A percentile compares a stretch with the other conserved stretches of the same genome.
Evolutionary conservation across 2,113 vertebrate genomes (phyloP).

Genomic region (Argyrosomus japonicus): DNA sequence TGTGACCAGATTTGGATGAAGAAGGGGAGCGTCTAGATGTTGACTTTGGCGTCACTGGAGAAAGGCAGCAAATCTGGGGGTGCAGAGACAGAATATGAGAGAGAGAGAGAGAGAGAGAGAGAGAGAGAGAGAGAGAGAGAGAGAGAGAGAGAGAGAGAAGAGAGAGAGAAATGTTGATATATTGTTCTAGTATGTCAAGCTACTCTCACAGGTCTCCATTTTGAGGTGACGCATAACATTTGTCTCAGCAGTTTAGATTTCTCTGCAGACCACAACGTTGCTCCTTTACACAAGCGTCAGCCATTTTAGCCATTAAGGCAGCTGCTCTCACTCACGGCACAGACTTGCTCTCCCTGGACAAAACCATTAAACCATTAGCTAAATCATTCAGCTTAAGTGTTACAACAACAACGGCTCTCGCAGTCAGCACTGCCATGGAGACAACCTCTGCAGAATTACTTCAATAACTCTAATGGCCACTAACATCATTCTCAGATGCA

Average conservation of each 20-base stretch:
- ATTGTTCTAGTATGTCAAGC: conserved; percentile 20
- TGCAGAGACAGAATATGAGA: conserved; percentile 43
- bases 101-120: conserved; percentile 17
- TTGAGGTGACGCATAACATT: conserved; percentile 40
- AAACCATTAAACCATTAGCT: conserved; percentile 74
- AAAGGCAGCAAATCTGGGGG: conserved; percentile 43
- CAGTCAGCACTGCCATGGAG: conserved; percentile 71
- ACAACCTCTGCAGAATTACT: conserved; percentile 83
- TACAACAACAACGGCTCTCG: conserved; percentile 68
- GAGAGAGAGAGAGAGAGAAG: conserved; percentile 38
- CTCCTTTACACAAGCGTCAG: conserved; percentile 44
- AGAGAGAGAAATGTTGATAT: conserved; percentile 12
- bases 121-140: conserved; percentile 5
- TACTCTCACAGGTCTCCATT: conserved; percentile 26
- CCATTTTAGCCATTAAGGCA: conserved; percentile 66
- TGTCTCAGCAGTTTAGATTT: conserved; percentile 48
- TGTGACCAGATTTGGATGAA: background rate
- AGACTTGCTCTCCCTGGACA: conserved; percentile 66
- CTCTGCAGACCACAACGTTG: conserved; percentile 46
- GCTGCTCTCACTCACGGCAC: conserved; percentile 57
- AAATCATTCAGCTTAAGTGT: conserved; percentile 77
- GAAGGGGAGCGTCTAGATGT: conserved; percentile 18
- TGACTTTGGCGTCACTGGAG: conserved; percentile 68
- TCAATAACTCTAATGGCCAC: conserved; percentile 84
- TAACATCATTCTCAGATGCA: conserved; percentile 84